Percentiles rank a stretch among this genome's conserved stretches.
These are phyloP conservation scores for Pterocles orientalis DNA, from an alignment of 2,113 vertebrate species.

Conservation along the genomic window DNA sequence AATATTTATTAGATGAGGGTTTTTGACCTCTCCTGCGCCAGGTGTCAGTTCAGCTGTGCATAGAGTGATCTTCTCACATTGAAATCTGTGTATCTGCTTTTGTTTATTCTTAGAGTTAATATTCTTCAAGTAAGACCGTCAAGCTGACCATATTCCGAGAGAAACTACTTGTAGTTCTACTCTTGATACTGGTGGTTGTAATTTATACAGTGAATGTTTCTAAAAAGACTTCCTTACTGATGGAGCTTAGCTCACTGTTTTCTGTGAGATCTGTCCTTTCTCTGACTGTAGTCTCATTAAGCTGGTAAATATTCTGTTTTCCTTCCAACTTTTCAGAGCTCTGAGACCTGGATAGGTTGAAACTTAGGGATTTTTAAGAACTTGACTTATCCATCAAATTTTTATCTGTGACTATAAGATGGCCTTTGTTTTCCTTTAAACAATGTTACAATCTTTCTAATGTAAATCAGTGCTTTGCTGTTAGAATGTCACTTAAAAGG, in stretches of 20 bases:
- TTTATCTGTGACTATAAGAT: neutral
- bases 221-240: neutral
- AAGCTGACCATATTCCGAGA: neutral
- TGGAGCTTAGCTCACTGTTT: neutral
- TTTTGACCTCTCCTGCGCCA: neutral
- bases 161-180: neutral
- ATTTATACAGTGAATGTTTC: neutral
- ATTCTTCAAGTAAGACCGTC: neutral
- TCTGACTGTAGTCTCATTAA: neutral
- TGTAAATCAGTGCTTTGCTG: neutral
- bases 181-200: neutral
- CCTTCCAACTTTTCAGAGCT: neutral
- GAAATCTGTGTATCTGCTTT: neutral
- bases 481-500: neutral
- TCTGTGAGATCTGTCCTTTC: neutral
- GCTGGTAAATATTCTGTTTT: neutral
- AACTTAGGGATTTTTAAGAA: neutral
- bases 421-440: neutral
- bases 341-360: neutral
- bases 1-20: neutral
- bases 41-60: neutral
- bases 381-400: neutral
- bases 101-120: neutral
- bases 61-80: neutral
- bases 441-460: neutral